Base-by-base conservation (phyloP, 2,888 invertebrate species). In the Odontocolon sp. region DNA sequence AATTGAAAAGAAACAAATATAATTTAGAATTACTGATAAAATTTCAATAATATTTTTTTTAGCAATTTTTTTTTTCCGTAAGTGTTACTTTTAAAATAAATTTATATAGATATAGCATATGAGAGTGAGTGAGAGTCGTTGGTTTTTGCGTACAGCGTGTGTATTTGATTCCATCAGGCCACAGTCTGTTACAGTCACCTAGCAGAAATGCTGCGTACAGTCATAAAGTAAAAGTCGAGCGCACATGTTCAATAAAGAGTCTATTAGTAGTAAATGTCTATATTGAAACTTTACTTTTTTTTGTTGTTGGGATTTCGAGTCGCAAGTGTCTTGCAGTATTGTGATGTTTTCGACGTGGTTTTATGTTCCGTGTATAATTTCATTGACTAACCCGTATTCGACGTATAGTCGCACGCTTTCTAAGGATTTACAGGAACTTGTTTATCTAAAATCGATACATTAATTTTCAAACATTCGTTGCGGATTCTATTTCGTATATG, bases 151-250 rank as follows among this genome's bases (percentile, higher is more conserved):
- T 86, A 83, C 70, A 85, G 76, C 82, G 83, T 86, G 84, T 87
- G 86, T 86, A 87, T 87, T 86, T 86, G 81, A 86, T 84, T 83
- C 78, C 78, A 80, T 76, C 80, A 82, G 80, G 81, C 84, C 83
- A 84, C 77, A 85, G 88, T 88, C 88, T 84, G 88, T 88, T 87
- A 87, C 88, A 86, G 88, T 88, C 88, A 82, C 79, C 86, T 82
- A 82, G 72, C 79, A 80, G 66, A 73, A 77, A 69, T 68, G 74
- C 80, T 81, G 78, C 78, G 84, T 86, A 86, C 82, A 82, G 87
- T 87, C 87, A 86, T 80, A 84, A 81, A 82, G 84, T 86, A 83
- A 83, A 83, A 79, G 83, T 86, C 84, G 82, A 86, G 80, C 68
- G 74, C 72, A 66, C 63, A 71, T 56, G 52, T 72, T 72, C 9